Conservation (phyloP, 2,113 vertebrate species). For the Spheniscus mendiculus region DNA sequence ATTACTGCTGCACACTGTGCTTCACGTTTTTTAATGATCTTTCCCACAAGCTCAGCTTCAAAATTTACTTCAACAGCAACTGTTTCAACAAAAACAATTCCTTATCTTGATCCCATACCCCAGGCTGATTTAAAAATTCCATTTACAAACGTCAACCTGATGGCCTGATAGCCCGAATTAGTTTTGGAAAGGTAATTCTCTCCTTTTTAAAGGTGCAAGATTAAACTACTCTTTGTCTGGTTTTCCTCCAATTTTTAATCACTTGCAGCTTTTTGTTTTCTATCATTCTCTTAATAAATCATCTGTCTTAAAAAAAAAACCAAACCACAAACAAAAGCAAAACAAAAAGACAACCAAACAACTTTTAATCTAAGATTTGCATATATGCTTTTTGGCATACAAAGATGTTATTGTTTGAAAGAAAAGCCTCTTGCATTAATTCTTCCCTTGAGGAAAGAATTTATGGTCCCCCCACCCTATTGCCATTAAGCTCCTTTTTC, state of each 20-base stretch:
- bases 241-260: background rate
- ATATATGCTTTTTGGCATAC: background rate
- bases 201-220: background rate
- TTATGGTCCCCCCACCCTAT: background rate
- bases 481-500: background rate
- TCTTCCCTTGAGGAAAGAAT: background rate
- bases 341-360: background rate
- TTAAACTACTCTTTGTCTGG: background rate
- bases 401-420: background rate
- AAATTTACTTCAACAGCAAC: constrained; percentile 9
- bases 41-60: constrained; percentile 15
- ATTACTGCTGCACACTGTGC: background rate
- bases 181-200: background rate
- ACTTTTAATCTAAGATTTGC: background rate
- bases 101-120: background rate
- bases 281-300: background rate
- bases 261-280: background rate
- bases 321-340: background rate
- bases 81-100: constrained; percentile 22
- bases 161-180: background rate
- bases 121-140: background rate
- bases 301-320: background rate
- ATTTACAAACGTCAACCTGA: background rate
- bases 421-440: background rate
- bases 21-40: background rate